Evolutionary conservation across 2,113 vertebrate species (phyloP).

Genomic region (Raja brachyura): DNA sequence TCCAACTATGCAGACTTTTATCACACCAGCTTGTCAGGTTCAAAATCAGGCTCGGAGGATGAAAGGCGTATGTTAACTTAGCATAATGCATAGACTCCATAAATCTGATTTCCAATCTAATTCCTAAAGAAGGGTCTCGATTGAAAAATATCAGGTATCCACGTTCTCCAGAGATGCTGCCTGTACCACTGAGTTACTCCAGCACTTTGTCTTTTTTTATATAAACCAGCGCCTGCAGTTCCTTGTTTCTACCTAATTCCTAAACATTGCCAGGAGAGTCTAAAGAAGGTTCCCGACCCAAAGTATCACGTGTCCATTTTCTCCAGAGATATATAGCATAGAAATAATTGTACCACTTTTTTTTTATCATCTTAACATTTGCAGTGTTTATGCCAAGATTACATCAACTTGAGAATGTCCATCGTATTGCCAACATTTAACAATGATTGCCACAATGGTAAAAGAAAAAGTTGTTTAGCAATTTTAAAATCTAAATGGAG

Average conservation of each 20-base stretch:
- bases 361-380: not conserved
- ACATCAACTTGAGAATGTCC: not conserved
- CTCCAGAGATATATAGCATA: not conserved
- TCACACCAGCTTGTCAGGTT: not conserved
- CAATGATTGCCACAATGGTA: not conserved
- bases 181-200: no score
- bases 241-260: no score
- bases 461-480: not conserved
- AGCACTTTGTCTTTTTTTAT: no score
- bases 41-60: not conserved
- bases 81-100: not conserved
- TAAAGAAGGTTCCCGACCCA: no score
- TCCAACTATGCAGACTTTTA: not conserved
- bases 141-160: no score
- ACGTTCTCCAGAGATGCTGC: no score
- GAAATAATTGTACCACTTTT: not conserved
- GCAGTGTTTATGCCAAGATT: not conserved
- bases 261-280: no score
- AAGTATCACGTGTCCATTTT: no score
- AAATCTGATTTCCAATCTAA: not conserved
- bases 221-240: no score
- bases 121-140: not conserved
- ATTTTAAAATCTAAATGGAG: not conserved
- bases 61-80: not conserved
- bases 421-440: not conserved